Percentiles rank a stretch among this genome's conserved stretches.
These are phyloP conservation scores for Ceratothoa steindachneri DNA, from an alignment of 2,888 invertebrate genomes.

Conservation along the genomic window DNA sequence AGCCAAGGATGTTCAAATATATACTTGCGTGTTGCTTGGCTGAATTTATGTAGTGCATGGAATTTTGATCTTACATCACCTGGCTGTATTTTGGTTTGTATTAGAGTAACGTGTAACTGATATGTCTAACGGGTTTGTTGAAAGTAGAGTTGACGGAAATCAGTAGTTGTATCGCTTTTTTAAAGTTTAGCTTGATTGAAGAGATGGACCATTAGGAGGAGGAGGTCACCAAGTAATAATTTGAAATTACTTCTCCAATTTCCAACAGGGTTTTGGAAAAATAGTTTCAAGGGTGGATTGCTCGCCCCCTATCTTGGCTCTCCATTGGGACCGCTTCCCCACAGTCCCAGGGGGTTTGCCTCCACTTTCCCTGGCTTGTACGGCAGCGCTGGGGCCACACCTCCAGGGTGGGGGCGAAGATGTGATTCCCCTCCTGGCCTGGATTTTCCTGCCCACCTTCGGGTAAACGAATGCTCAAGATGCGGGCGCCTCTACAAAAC, in stretches of 20 bases:
- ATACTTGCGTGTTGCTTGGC: no score
- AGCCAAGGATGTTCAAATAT: no score
- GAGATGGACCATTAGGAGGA: no score
- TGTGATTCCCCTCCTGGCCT: constrained; percentile 34
- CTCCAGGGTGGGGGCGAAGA: constrained; percentile 29
- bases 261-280: constrained; percentile 46
- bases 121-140: no score
- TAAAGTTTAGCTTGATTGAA: no score
- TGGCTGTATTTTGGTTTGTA: no score
- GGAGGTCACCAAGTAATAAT: neutral
- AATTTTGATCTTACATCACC: no score
- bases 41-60: no score
- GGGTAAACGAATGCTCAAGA: constrained; percentile 45
- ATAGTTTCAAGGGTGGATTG: constrained; percentile 27
- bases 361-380: constrained; percentile 45
- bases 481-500: constrained; percentile 48
- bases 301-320: constrained; percentile 43
- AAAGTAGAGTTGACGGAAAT: no score
- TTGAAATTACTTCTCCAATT: constrained; percentile 1
- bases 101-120: no score
- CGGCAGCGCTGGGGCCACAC: neutral
- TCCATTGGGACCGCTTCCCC: constrained; percentile 30
- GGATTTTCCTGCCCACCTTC: constrained; percentile 24
- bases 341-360: constrained; percentile 32
- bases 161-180: no score